Percentiles rank a stretch among this genome's conserved stretches.
These are phyloP conservation scores for Pitta sordida DNA, from an alignment of 2,113 vertebrate species.

Conservation along the genomic window DNA sequence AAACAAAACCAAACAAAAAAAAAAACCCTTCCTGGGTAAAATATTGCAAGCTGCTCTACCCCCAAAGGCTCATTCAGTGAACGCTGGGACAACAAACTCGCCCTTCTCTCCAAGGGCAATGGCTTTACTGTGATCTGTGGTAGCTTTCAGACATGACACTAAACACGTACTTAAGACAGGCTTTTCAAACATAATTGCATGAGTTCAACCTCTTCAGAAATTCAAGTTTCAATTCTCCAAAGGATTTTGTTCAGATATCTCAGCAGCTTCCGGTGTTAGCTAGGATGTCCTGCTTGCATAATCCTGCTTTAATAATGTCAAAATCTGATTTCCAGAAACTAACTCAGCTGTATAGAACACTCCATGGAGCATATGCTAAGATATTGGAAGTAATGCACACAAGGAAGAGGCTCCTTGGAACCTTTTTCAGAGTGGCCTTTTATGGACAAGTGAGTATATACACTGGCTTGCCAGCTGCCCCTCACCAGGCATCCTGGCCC, in stretches of 20 bases:
- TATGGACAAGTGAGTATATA: constrained; percentile 86
- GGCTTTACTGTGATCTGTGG: neutral
- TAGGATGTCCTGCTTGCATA: neutral
- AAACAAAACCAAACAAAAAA: rapidly evolving
- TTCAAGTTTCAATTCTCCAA: neutral
- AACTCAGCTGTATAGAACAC: constrained; percentile 88
- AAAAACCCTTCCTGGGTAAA: neutral
- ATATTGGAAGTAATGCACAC: constrained; percentile 92
- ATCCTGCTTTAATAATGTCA: neutral
- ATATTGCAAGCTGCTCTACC: neutral
- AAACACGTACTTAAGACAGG: neutral
- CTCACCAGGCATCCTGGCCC: neutral
- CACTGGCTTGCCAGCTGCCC: neutral
- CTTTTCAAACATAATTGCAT: neutral
- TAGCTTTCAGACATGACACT: neutral
- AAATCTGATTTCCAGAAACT: constrained; percentile 82
- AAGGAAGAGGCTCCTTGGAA: constrained; percentile 89
- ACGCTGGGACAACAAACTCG: neutral
- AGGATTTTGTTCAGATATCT: neutral
- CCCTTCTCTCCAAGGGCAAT: neutral
- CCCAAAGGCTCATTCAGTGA: neutral
- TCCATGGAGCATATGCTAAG: constrained; percentile 94
- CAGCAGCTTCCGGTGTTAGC: neutral
- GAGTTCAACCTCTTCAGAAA: neutral
- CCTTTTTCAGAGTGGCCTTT: constrained; percentile 94